Conservation (phyloP, 2,113 vertebrate species). For the Pitta sordida region DNA sequence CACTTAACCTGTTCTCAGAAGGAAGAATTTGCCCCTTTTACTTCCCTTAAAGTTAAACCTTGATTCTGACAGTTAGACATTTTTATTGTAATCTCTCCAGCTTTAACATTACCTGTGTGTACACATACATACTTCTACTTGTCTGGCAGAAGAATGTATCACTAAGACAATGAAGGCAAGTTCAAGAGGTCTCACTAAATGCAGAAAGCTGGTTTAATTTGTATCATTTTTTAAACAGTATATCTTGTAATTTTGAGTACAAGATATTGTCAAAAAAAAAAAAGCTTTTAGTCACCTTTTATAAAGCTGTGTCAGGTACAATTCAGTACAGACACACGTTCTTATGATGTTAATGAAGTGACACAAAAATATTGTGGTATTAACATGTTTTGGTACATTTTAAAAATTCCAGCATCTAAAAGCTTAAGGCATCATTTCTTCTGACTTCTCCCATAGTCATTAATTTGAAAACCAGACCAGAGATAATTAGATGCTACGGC, state of each 20-base stretch:
- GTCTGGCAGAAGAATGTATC: not conserved
- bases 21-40: not conserved
- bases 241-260: not conserved
- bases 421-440: not conserved
- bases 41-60: not conserved
- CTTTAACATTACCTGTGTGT: not conserved
- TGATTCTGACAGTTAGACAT: not conserved
- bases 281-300: not conserved
- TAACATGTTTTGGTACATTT: not conserved
- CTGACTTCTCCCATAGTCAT: not conserved
- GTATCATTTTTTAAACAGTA: not conserved
- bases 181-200: not conserved
- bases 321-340: not conserved
- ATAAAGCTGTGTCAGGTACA: not conserved
- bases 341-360: not conserved
- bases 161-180: not conserved
- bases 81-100: not conserved
- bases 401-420: not conserved
- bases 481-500: not conserved
- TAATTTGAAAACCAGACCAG: not conserved
- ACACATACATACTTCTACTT: not conserved
- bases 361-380: not conserved
- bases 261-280: not conserved
- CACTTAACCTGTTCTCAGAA: not conserved
- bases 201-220: not conserved